Conservation (phyloP, 1,140 invertebrate genomes). For the Pseudomyrmex flavicornis region DNA sequence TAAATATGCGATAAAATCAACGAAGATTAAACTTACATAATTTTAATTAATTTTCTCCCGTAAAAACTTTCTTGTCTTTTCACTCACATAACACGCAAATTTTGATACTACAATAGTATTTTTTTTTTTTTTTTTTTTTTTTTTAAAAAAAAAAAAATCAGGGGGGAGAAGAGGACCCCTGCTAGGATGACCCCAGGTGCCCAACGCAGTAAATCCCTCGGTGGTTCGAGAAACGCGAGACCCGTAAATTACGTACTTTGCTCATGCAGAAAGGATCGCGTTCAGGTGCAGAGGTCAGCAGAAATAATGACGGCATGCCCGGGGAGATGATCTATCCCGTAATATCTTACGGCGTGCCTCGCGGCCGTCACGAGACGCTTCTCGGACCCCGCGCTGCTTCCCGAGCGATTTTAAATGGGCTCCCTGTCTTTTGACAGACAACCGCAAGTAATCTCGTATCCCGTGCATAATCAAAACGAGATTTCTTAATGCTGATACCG, state of each 20-base stretch:
- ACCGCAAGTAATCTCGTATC: slow-evolving; percentile 55
- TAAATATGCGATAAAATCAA: not conserved
- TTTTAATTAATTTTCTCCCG: not conserved
- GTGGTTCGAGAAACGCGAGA: slow-evolving; percentile 79
- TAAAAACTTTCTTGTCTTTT: not conserved
- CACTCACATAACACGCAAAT: slow-evolving; percentile 32
- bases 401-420: slow-evolving; percentile 62
- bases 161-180: slow-evolving; percentile 69
- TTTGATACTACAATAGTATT: slow-evolving; percentile 14
- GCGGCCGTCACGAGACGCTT: slow-evolving; percentile 65
- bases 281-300: slow-evolving; percentile 75
- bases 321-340: slow-evolving; percentile 76
- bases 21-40: too few relatives aligned
- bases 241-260: slow-evolving; percentile 83
- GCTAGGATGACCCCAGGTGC: slow-evolving; percentile 79
- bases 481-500: slow-evolving; percentile 59
- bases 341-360: slow-evolving; percentile 74
- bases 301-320: slow-evolving; percentile 77
- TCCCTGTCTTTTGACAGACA: slow-evolving; percentile 67
- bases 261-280: slow-evolving; percentile 80
- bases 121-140: slow-evolving; percentile 3
- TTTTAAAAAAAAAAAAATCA: too few relatives aligned
- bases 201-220: slow-evolving; percentile 81
- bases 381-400: slow-evolving; percentile 28
- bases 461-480: slow-evolving; percentile 60